These are phyloP conservation scores for Heteropelma amictum DNA, from an alignment of 2,888 invertebrate species.

Conservation along the genomic window DNA sequence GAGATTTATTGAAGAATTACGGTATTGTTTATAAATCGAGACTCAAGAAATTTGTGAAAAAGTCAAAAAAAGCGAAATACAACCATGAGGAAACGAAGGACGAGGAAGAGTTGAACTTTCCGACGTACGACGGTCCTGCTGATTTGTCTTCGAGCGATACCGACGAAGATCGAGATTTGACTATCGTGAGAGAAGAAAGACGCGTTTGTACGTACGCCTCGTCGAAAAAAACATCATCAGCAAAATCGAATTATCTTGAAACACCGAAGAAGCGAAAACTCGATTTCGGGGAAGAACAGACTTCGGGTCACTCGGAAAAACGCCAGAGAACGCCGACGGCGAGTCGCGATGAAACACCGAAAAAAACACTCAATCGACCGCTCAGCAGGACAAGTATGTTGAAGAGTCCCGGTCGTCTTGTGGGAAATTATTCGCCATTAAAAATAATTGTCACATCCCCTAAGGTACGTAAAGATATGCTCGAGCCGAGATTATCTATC, in stretches of 20 bases:
- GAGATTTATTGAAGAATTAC: slow-evolving; percentile 35
- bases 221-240: slow-evolving; percentile 20
- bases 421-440: slow-evolving; percentile 70
- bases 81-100: slow-evolving; percentile 2
- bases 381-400: slow-evolving; percentile 58
- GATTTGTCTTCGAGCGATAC: slow-evolving; percentile 63
- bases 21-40: slow-evolving; percentile 15
- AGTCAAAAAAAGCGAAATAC: not conserved
- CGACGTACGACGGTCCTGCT: slow-evolving; percentile 68
- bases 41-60: slow-evolving; percentile 27
- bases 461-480: slow-evolving; percentile 58
- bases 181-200: slow-evolving; percentile 64
- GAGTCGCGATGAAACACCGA: not conserved
- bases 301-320: slow-evolving; percentile 43
- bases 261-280: slow-evolving; percentile 66
- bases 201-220: slow-evolving; percentile 68
- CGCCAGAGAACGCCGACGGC: slow-evolving; percentile 39
- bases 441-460: slow-evolving; percentile 71
- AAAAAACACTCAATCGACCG: slow-evolving; percentile 58
- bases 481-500: slow-evolving; percentile 26
- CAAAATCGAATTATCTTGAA: slow-evolving; percentile 12
- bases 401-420: slow-evolving; percentile 63
- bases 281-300: slow-evolving; percentile 2
- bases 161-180: slow-evolving; percentile 63
- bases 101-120: slow-evolving; percentile 21